Base-by-base conservation (phyloP, 2,113 vertebrate species). In the Paraplagusia blochii region DNA sequence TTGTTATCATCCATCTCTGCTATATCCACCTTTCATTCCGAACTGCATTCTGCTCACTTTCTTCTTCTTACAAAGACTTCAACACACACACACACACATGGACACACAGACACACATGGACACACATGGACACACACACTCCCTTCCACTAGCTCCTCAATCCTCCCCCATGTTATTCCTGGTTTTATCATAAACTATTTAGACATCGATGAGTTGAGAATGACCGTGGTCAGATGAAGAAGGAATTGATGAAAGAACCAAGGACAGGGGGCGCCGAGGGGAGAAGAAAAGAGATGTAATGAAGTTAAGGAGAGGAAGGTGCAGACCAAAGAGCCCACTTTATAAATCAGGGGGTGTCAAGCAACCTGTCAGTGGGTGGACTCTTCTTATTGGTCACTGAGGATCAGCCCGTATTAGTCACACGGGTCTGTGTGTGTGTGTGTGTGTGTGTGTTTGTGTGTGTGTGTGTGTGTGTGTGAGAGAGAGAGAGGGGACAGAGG, bases 371-470 rank as follows among this genome's bases (percentile, higher is more conserved):
- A 81, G 79, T 86, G 81, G 75, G 74, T 60, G 50, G 76, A 73
- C 79, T 70, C 75, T 75, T 81, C 79, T 88, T 85, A 88, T 88
- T 88, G 84, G 84, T 85, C 84, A 85, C 80, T 13, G 61, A 85
- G 79, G 84, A 85, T 84, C 82, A 81, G 79, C 79, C 76, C 64
- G 77, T 76, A 85, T 82, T 85, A 81, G 80, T 82, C 82, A 82
- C 82, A 7, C 9, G 72, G 65, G 76, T 75, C 58, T 76, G 4
- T 29, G 50, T 69, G 58, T 60, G 66, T 69, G 74, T 62, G 79
- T 64, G 57, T 55, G 66, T 40, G 49, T 51, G 64, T n/a, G n/a
- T n/a, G n/a, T n/a, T n/a, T n/a, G n/a, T n/a, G n/a, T n/a, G n/a
- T n/a, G 9, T 8, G 36, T 34, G 40, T 52, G 63, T 45, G 47